Evolutionary conservation across 2,888 invertebrate genomes (phyloP), one percentile per base, ranked within the genome.

Genomic region (Entomobrya proxima): DNA sequence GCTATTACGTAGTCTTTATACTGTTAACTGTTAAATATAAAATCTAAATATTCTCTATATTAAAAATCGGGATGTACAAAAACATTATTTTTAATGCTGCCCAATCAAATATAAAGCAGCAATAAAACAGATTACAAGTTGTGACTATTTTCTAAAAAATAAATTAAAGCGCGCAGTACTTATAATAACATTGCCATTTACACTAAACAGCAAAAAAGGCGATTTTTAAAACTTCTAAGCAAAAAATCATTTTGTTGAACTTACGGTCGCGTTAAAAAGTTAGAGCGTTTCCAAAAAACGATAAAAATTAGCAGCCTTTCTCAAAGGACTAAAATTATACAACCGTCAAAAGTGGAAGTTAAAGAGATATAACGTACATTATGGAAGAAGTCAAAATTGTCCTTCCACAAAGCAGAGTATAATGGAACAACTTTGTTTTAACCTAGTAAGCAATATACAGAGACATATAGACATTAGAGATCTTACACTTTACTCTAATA

Each of bases 11-110:
- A 35, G 15, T n/a, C 21, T 13, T 32, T 52, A 13, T 32, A 32
- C 21, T 37, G 13, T 37, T 72, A n/a, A n/a, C 27, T 44, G 27
- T 61, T 61, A 32, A 40, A 55, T n/a, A 77, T 21, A 79, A 80
- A 72, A 37, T 72, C 80, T 79, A 40, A 32, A n/a, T n/a, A n/a
- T n/a, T 44, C 2, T 67, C 52, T 52, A 52, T 67, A 80, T 6
- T 67, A 69, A 69, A 80, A 80, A 80, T 69, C 52, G 80, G 78
- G 78, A 78, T 21, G 78, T 78, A 78, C 44, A 78, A 78, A 78
- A 77, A 58, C 1, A 78, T 77, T 44, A 50, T 2, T 50, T 50
- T 15, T 18, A 47, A 47, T 15, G 47, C 11, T 18, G 50, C 50
- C 21, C 15, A 18, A 7, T 50, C n/a, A 4, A 50, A n/a, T n/a